Base-by-base conservation (phyloP, 1,140 invertebrate genomes). In the Penaeus japonicus region DNA sequence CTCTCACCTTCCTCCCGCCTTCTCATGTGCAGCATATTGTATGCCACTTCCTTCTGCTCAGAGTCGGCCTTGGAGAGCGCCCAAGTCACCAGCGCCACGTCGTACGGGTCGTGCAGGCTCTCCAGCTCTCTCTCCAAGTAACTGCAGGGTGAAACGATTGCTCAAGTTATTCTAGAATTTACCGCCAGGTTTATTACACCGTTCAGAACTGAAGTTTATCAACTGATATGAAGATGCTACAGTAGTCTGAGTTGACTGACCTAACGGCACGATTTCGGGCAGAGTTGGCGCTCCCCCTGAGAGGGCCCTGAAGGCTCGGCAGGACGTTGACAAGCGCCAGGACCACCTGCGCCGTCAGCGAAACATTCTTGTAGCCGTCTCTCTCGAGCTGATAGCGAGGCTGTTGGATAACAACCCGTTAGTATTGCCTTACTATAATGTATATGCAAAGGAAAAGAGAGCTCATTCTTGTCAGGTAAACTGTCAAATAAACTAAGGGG, bases 281-380 rank as follows among this genome's bases (percentile, higher is more conserved):
- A 24, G 86, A 78, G 65, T 75, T 89, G 59, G 77, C 39, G 22
- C 65, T 86, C 15, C 54, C 55, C 84, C 89, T 65, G 91, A 93
- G 87, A 90, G 90, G 62, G 32, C 93, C 92, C 65, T 92, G 91
- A 15, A 93, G 75, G 73, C 91, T 87, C 90, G 92, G 90, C 1
- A 91, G 62, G 1, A 92, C 91, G 83, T 93, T 91, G 27, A 90
- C 89, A 20, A 94, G 90, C 4, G 93, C 91, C 62, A 94, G 93
- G 4, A 94, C 89, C 15, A 94, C 93, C 89, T 94, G 93, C 0
- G 94, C 93, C 17, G 94, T 94, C 22, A 94, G 90, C 12, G 92
- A 89, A 4, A 93, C 91, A 85, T 93, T 93, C 78, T 89, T 53
- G 77, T 59, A 39, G 90, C 87, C 62, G 88, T 90, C 53, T 4